Evolutionary conservation across 2,888 invertebrate genomes (phyloP).

Genomic region (Cybosia mesomella): DNA sequence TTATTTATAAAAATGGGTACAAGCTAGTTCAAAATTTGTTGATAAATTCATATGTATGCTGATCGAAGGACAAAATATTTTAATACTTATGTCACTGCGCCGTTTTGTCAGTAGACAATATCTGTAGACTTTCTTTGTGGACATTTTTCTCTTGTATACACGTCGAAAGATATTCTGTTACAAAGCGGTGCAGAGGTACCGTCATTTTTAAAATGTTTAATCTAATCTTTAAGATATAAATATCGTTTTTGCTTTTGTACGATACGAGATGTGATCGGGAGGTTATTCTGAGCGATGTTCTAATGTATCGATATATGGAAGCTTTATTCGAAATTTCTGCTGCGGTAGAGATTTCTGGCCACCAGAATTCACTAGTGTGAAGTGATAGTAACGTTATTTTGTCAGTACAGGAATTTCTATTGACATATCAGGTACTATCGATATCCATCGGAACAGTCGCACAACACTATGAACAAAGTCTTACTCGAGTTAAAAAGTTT

Average conservation of each 20-base stretch:
- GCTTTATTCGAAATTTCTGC: neutral
- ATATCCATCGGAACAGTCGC: slow-evolving; percentile 10
- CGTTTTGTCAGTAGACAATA: slow-evolving; percentile 11
- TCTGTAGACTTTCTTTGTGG: neutral
- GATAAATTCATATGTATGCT: slow-evolving; percentile 20
- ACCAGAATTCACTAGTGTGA: neutral
- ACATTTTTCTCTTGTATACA: neutral
- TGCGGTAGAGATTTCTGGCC: neutral
- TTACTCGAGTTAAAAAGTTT: neutral
- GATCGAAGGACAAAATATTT: slow-evolving; percentile 29
- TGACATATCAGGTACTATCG: slow-evolving; percentile 19
- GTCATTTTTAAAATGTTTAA: slow-evolving; percentile 42
- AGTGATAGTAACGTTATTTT: slow-evolving; percentile 1
- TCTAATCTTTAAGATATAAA: slow-evolving; percentile 38
- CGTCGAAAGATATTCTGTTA: neutral
- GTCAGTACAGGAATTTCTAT: slow-evolving; percentile 5
- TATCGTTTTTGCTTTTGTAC: slow-evolving; percentile 43
- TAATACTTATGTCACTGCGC: slow-evolving; percentile 32
- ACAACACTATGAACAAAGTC: slow-evolving; percentile 8
- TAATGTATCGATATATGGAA: slow-evolving; percentile 24
- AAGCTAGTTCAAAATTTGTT: slow-evolving; percentile 21
- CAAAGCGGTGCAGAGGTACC: neutral
- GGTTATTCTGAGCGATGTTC: slow-evolving; percentile 17
- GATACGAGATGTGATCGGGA: slow-evolving; percentile 17
- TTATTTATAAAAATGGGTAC: slow-evolving; percentile 12